Conservation (phyloP, 2,888 invertebrate genomes). For the Prenolepis imparis region DNA sequence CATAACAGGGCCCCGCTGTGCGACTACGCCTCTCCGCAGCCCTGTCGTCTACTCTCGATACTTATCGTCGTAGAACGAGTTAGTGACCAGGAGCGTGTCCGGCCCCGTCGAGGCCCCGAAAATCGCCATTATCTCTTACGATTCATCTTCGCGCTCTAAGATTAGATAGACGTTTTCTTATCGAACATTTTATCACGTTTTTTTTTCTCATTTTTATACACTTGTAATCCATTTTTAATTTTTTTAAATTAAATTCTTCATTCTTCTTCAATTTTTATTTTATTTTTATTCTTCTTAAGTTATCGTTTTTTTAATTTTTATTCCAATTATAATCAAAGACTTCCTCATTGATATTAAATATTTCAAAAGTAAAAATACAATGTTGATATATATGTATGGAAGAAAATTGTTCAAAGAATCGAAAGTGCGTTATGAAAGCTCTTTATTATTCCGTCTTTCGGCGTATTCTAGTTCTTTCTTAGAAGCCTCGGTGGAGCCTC, state of each 20-base stretch:
- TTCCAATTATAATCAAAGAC: not conserved
- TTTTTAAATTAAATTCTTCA: not conserved
- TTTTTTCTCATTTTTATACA: not conserved
- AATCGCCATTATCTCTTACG: too few species aligned
- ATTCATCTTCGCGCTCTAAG: not conserved
- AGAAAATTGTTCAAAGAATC: not conserved
- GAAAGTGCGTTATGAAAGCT: not conserved
- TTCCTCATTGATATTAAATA: not conserved
- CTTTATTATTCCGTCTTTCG: not conserved
- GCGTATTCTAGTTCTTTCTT: not conserved
- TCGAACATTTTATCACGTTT: not conserved
- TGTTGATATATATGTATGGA: too few species aligned
- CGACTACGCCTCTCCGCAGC: conserved; percentile 63
- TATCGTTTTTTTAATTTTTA: not conserved
- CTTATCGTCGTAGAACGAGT: conserved; percentile 69
- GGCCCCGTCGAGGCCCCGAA: not conserved
- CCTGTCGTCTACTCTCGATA: conserved; percentile 70
- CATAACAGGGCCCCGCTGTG: conserved; percentile 74
- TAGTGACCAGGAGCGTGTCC: conserved; percentile 64
- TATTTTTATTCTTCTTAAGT: not conserved
- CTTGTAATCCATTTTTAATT: not conserved
- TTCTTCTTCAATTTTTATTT: not conserved
- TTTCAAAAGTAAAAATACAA: not conserved
- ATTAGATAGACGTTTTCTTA: not conserved
- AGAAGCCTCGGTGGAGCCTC: conserved; percentile 26